A percentile compares a stretch with the other conserved stretches of the same genome.
Evolutionary conservation across 1,140 invertebrate genomes (phyloP).

Genomic region (Drosophila seguyi): DNA sequence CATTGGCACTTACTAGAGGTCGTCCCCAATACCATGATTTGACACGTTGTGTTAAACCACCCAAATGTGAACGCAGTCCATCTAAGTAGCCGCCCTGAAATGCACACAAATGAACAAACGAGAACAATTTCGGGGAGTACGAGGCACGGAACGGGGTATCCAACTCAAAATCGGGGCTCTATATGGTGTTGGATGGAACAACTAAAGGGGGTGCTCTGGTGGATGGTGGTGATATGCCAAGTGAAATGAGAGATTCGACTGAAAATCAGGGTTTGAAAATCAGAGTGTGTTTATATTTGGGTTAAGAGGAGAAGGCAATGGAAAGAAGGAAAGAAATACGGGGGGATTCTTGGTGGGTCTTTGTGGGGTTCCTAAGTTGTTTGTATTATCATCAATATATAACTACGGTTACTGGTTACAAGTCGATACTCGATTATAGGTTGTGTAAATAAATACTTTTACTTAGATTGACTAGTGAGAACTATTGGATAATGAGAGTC

Average conservation of each 20-base stretch:
- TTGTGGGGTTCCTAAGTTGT: constrained; percentile 41
- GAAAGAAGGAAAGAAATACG: constrained; percentile 6
- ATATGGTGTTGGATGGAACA: constrained; percentile 11
- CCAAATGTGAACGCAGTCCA: constrained; percentile 95
- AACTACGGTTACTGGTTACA: constrained; percentile 36
- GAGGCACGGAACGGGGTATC: constrained; percentile 35
- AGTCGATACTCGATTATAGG: constrained; percentile 16
- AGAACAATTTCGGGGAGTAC: constrained; percentile 79
- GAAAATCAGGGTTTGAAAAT: constrained; percentile 26
- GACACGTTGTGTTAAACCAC: constrained; percentile 96
- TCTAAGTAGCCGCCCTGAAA: constrained; percentile 95
- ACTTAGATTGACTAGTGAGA: constrained; percentile 6
- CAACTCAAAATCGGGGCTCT: constrained; percentile 37
- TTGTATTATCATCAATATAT: neutral
- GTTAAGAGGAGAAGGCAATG: neutral
- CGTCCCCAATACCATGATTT: constrained; percentile 98
- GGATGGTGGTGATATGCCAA: constrained; percentile 20
- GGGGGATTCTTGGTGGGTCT: constrained; percentile 24
- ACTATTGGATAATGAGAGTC: constrained; percentile 6
- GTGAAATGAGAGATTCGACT: constrained; percentile 39
- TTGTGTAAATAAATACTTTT: constrained; percentile 2
- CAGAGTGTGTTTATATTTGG: constrained; percentile 10
- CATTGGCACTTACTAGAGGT: constrained; percentile 94
- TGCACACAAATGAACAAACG: constrained; percentile 83
- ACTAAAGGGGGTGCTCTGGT: constrained; percentile 19